Percentiles rank a stretch among this genome's conserved stretches.
Conservation (phyloP, 2,797 vertebrate genomes). For the Sebastes baramenuke region DNA sequence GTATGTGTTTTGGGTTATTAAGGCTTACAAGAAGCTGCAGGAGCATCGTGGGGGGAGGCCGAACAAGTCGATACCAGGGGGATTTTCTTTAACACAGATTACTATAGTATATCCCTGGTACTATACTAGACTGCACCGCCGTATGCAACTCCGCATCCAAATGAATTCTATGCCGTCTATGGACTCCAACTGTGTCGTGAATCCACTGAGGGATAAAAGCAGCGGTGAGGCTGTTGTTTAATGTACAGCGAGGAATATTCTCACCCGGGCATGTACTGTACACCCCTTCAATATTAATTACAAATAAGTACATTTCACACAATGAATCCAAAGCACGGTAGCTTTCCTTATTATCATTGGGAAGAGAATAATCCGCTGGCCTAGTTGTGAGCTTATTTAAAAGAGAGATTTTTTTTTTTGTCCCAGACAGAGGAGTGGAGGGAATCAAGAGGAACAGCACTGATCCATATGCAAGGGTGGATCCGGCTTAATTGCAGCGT, state of each 20-base stretch:
- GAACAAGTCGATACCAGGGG: constrained; percentile 44
- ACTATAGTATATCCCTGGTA: constrained; percentile 11
- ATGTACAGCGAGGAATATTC: constrained; percentile 43
- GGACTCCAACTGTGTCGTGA: constrained; percentile 35
- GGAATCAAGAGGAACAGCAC: constrained; percentile 40
- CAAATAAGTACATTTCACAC: constrained; percentile 31
- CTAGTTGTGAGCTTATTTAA: constrained; percentile 40
- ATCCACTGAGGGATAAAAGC: constrained; percentile 36
- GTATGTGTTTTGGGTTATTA: constrained; percentile 1
- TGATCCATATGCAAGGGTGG: constrained; percentile 61
- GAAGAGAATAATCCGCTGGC: background rate
- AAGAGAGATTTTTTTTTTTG: constrained; percentile 6
- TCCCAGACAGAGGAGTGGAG: constrained; percentile 22
- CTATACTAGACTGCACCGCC: constrained; percentile 24
- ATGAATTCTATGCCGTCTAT: constrained; percentile 37
- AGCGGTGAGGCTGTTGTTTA: constrained; percentile 57
- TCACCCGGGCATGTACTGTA: background rate
- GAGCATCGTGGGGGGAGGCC: constrained; percentile 9
- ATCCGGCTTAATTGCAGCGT: constrained; percentile 55
- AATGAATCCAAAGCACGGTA: background rate
- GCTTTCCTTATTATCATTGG: constrained; percentile 13
- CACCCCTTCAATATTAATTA: constrained; percentile 25
- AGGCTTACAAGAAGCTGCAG: constrained; percentile 9
- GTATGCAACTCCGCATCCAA: constrained; percentile 25
- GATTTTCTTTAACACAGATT: constrained; percentile 50